Evolutionary conservation across 2,113 vertebrate genomes (phyloP), one percentile per base, ranked within the genome.

Genomic region (Lontra canadensis): DNA sequence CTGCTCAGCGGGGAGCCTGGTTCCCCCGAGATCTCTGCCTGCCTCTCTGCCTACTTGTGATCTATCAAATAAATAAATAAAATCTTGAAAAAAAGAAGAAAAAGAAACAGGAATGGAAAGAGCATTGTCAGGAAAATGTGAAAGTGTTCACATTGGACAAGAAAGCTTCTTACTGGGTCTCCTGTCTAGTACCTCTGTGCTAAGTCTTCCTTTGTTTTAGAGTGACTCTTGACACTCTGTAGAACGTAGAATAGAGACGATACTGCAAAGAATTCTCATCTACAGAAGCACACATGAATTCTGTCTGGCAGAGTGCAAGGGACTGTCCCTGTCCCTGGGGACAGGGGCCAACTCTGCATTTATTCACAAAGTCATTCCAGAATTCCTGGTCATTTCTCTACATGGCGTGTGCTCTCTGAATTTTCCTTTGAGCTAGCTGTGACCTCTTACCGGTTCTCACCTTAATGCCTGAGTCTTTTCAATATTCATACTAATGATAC

Each of bases 371-470:
- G 47, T 49, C 47, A 23, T 7, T 31, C 25, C 84, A 1, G 39
- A 21, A 20, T 23, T 63, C 65, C 65, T 1, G 1, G 65, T 23
- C 34, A 69, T 76, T 21, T 59, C 0, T 1, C 1, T 0, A 14
- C 36, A 4, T 0, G 4, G 31, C 3, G 3, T 11, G 23, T 12
- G 21, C 57, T 44, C 36, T 69, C 3, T 13, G 21, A 29, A 31
- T 36, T 26, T 39, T 65, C 44, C 44, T 25, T 29, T 69, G 59
- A 80, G 5, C 13, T 20, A n/a, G 42, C 1, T 52, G 1, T 4
- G 18, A 73, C 6, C 26, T 57, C 34, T 13, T 21, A 21, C 90
- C 26, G 7, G 17, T 49, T 63, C 82, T 82, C 14, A 47, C 3
- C 34, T 42, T 82, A 67, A 57, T 47, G 25, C 36, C 6, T 7